Evolutionary conservation across 1,140 invertebrate genomes (phyloP), one percentile per base, ranked within the genome.

Genomic region (Dysdera silvatica): DNA sequence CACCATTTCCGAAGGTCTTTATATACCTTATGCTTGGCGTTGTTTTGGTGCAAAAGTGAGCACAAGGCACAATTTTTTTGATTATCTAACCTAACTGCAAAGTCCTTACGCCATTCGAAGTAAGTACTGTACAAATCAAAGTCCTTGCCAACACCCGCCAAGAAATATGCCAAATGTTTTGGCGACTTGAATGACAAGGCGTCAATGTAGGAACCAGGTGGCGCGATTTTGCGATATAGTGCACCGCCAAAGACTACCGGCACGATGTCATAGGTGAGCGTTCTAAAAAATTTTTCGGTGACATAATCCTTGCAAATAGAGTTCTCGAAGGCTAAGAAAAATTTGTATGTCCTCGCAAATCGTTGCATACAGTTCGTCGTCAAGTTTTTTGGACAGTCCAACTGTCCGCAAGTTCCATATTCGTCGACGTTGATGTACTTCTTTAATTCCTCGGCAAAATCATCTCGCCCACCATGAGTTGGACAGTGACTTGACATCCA

Each of bases 321-420:
- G 69, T 89, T 89, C 75, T 89, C 87, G 61, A 89, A 84, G 0
- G 86, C 80, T 29, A 89, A 72, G 70, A 88, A 89, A 72, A 90
- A 89, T 66, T 85, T 79, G 72, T 88, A 89, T 20, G 70, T 72
- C 0, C 76, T 49, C 2, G 78, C 68, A 8, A 87, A 72, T 14
- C 72, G 56, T 7, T 62, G 49, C 2, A 73, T 67, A 65, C 85
- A 87, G 66, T 85, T 82, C 0, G 63, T 67, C 70, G 85, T 52
- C 29, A 16, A 20, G 1, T 18, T 49, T 4, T 40, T 37, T 20
- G 66, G 33, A 28, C 65, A 65, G 10, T 40, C 48, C 0, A 49
- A 8, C 60, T 72, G n/a, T 64, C 72, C 74, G 74, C 87, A 90
- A 0, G 57, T 66, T n/a, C 88, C 88, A 65, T 81, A 88, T 16